Evolutionary conservation across 2,888 invertebrate genomes (phyloP), one percentile per base, ranked within the genome.

Genomic region (Cetonia aurata): DNA sequence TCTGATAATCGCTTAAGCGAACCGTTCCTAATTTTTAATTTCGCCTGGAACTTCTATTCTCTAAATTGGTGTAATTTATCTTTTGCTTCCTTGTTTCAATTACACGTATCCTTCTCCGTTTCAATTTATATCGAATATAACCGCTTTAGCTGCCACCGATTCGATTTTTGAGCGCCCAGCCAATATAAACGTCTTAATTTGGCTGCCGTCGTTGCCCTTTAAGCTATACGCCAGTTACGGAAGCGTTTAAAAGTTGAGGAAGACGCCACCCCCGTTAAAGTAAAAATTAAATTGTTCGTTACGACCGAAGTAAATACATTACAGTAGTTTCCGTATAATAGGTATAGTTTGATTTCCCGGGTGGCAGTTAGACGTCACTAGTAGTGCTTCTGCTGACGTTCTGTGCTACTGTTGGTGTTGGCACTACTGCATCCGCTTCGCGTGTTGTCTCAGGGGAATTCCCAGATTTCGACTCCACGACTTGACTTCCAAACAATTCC

Each of bases 321-420:
- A 77, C 76, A 77, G 75, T 73, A 72, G 68, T 69, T 15, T 72
- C 74, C 73, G 76, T 75, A 25, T 25, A 73, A 69, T 71, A 69
- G 71, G 73, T 72, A 72, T 72, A 73, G 72, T 72, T 72, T 80
- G 80, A 80, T 80, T 80, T 80, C 80, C 80, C 80, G 60, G 48
- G 75, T 72, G 80, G 75, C 77, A 73, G 77, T 79, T 77, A 60
- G 44, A 46, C 46, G 25, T 53, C 33, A 8, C 8, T 25, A 2
- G 8, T 53, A 53, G 12, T 25, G 53, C 53, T 6, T n/a, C n/a
- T n/a, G n/a, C n/a, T n/a, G n/a, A n/a, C n/a, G n/a, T n/a, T n/a
- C n/a, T n/a, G n/a, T n/a, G n/a, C n/a, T n/a, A n/a, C n/a, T n/a
- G n/a, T n/a, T n/a, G n/a, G n/a, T 25, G 25, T 25, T 25, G 25